Evolutionary conservation across 2,113 vertebrate genomes (phyloP).

Genomic region (Pedetes capensis): DNA sequence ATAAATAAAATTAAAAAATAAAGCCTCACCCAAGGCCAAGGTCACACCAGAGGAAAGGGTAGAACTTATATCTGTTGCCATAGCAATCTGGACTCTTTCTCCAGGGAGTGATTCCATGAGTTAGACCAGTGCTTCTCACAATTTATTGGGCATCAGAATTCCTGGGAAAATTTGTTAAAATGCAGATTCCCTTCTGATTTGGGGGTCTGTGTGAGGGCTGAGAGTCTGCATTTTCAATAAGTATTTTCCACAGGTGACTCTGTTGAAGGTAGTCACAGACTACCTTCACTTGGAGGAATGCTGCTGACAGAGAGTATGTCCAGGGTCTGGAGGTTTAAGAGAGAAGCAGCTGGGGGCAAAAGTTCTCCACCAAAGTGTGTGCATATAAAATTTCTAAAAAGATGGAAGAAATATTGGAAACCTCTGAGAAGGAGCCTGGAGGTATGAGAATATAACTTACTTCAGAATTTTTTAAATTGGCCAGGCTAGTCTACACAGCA

Average conservation of each 20-base stretch:
- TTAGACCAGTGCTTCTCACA: no score
- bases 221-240: slow-evolving; percentile 1
- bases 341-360: neutral
- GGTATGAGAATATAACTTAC: neutral
- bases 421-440: neutral
- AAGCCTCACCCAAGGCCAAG: no score
- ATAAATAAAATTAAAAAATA: no score
- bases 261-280: no score
- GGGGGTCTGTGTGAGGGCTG: neutral
- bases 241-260: neutral
- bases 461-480: no score
- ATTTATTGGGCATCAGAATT: neutral
- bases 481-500: no score
- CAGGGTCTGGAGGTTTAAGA: neutral
- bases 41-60: neutral
- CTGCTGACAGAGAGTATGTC: neutral
- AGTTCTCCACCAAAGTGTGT: neutral
- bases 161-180: neutral
- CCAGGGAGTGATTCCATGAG: neutral
- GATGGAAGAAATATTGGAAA: neutral
- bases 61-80: neutral
- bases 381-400: neutral
- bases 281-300: neutral
- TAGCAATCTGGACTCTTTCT: neutral
- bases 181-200: neutral